Conservation (phyloP, 2,888 invertebrate genomes). For the Elmis aenea region DNA sequence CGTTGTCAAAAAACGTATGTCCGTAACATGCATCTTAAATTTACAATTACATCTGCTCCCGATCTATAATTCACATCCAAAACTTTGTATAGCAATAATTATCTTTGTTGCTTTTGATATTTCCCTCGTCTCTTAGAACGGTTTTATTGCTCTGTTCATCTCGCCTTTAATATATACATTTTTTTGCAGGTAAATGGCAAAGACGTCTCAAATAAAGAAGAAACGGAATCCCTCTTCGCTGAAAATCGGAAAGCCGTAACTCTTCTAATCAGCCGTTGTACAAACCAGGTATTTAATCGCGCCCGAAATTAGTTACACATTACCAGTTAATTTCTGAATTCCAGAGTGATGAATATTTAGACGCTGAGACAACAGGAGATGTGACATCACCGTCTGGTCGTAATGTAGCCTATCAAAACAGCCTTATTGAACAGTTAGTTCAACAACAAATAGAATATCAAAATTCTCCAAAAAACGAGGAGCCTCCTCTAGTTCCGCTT, state of each 20-base stretch:
- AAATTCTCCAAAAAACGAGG: slow-evolving; percentile 24
- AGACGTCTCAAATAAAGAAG: slow-evolving; percentile 56
- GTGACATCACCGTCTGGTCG: slow-evolving; percentile 30
- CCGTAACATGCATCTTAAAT: too few species aligned
- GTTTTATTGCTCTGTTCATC: slow-evolving; percentile 3
- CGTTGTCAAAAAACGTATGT: too few species aligned
- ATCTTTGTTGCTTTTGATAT: too few species aligned
- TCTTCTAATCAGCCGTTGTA: slow-evolving; percentile 56
- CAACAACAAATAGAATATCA: slow-evolving; percentile 41
- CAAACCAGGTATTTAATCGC: slow-evolving; percentile 49
- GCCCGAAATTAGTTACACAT: too few species aligned
- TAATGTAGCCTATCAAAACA: slow-evolving; percentile 48
- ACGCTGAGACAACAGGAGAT: slow-evolving; percentile 30
- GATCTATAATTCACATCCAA: too few species aligned
- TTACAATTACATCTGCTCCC: too few species aligned
- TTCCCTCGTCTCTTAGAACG: too few species aligned
- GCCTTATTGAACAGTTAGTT: slow-evolving; percentile 49
- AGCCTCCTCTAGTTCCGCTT: slow-evolving; percentile 41
- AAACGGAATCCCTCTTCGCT: slow-evolving; percentile 58
- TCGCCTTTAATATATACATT: neutral
- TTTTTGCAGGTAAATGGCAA: slow-evolving; percentile 58
- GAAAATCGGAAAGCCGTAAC: slow-evolving; percentile 55
- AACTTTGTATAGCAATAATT: too few species aligned
- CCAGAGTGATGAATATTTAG: slow-evolving; percentile 37
- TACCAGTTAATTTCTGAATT: slow-evolving; percentile 7